Conservation (phyloP, 2,797 vertebrate species). For the Balearica regulorum region DNA sequence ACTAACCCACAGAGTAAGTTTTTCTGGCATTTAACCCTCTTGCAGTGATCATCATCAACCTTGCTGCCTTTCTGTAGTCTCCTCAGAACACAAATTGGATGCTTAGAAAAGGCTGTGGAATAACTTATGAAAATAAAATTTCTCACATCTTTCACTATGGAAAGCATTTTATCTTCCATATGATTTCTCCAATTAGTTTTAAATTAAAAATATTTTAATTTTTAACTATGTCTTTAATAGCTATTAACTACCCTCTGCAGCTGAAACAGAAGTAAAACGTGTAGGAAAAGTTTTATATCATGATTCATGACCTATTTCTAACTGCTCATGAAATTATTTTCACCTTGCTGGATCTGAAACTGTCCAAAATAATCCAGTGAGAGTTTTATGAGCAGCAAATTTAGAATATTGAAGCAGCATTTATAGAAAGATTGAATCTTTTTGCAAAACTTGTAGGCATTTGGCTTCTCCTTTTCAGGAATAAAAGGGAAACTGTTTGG, state of each 20-base stretch:
- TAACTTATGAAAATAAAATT: neutral
- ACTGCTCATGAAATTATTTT: neutral
- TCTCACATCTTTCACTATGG: neutral
- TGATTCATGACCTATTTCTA: constrained; percentile 20
- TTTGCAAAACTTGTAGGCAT: neutral
- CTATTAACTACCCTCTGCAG: neutral
- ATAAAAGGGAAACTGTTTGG: neutral
- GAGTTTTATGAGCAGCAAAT: neutral
- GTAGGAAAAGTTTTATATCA: neutral
- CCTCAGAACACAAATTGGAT: neutral
- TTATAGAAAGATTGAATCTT: neutral
- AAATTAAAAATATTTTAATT: neutral
- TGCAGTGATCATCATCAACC: neutral
- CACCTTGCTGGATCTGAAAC: neutral
- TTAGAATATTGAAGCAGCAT: neutral
- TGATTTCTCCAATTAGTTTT: neutral
- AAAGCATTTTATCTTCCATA: neutral
- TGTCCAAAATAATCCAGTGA: neutral
- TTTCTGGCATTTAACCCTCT: neutral
- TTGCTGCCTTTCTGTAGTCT: neutral
- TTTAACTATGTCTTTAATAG: neutral
- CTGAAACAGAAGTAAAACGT: neutral
- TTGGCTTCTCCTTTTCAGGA: neutral
- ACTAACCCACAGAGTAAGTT: neutral
- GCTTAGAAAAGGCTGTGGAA: neutral